Percentiles rank a stretch among this genome's conserved stretches.
Conservation (phyloP, 35 echinoderm and acorn worm species). For the Amphiura filiformis region DNA sequence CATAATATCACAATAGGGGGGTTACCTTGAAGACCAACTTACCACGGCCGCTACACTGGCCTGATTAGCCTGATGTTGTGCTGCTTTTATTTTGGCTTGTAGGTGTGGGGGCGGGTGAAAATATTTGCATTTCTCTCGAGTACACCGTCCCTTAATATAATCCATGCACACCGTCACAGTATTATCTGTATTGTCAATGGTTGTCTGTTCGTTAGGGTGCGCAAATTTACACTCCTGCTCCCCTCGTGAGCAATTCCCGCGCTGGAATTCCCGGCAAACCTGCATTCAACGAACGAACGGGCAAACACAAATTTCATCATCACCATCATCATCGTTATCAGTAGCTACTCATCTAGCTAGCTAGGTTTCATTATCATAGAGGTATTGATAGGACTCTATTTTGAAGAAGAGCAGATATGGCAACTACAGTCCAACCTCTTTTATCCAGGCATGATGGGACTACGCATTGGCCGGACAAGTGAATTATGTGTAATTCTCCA, state of each 20-base stretch:
- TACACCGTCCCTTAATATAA: slow-evolving; percentile 95
- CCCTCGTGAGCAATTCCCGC: slow-evolving; percentile 94
- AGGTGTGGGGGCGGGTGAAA: slow-evolving; percentile 98
- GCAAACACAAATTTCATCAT: neutral
- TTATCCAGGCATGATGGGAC: too few species aligned
- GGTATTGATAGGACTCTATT: too few species aligned
- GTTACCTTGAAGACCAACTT: slow-evolving; percentile 27
- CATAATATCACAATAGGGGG: slow-evolving; percentile 29
- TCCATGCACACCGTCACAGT: slow-evolving; percentile 99
- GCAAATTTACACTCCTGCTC: slow-evolving; percentile 99
- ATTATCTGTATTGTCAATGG: slow-evolving; percentile 90
- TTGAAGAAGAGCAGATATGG: too few species aligned
- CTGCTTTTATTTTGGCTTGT: slow-evolving; percentile 96
- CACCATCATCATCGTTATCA: too few species aligned
- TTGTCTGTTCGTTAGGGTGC: slow-evolving; percentile 90
- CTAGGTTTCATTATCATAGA: too few species aligned
- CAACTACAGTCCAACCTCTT: too few species aligned
- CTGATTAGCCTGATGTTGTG: slow-evolving; percentile 82
- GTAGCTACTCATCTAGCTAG: too few species aligned
- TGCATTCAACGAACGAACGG: too few species aligned
- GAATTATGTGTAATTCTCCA: too few species aligned
- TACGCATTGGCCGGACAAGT: too few species aligned
- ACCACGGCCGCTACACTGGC: slow-evolving; percentile 59
- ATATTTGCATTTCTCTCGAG: slow-evolving; percentile 99
- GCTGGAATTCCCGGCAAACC: slow-evolving; percentile 99